Evolutionary conservation across 2,797 vertebrate genomes (phyloP).

Genomic region (Periparus ater): DNA sequence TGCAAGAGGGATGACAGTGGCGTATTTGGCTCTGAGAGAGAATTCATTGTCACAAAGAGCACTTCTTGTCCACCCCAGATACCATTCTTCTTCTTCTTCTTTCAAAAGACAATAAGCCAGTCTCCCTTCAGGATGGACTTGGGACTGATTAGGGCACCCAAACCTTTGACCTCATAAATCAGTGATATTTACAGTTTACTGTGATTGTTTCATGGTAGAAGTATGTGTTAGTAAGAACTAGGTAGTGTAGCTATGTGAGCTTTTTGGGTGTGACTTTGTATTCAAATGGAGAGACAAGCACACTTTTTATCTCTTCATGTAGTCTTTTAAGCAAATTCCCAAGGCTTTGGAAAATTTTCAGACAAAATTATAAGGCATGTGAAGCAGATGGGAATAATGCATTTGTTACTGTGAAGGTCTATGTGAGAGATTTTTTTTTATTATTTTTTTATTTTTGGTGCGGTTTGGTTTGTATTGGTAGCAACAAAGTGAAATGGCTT

Average conservation of each 20-base stretch:
- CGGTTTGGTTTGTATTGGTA: not conserved
- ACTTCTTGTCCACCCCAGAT: not conserved
- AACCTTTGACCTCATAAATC: not conserved
- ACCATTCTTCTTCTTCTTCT: not conserved
- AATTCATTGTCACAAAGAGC: not conserved
- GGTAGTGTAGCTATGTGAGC: not conserved
- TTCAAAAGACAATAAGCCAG: not conserved
- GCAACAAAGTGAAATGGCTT: not conserved
- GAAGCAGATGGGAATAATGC: not conserved
- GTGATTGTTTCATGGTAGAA: not conserved
- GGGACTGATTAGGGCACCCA: not conserved
- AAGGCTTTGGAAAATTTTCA: not conserved
- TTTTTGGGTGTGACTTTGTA: not conserved
- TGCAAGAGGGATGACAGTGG: not conserved
- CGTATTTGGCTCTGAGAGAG: not conserved
- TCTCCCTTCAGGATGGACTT: not conserved
- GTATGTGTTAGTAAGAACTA: not conserved
- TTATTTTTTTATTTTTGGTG: not conserved
- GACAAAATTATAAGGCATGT: not conserved
- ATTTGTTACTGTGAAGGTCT: not conserved
- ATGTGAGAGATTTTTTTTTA: not conserved
- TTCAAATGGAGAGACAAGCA: not conserved
- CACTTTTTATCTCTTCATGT: not conserved
- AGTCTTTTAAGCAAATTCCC: not conserved
- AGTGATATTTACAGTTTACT: not conserved